Base-by-base conservation (phyloP, 2,888 invertebrate genomes). In the Agonopterix alstromeriana region DNA sequence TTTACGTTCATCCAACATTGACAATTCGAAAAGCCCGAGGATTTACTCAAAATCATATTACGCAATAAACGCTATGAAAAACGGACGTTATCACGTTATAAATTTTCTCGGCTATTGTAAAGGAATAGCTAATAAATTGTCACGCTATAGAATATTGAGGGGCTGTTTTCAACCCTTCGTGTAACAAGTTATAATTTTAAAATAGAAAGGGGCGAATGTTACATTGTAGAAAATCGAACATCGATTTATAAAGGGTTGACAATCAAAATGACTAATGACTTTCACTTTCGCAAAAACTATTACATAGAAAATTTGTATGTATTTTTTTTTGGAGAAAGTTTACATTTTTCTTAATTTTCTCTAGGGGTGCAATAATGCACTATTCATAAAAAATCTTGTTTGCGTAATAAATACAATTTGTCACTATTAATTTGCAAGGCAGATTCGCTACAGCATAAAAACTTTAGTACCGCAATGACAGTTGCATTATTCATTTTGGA, bases 111-210 rank as follows among this genome's bases (percentile, higher is more conserved):
- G 55, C 72, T 63, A 74, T 88, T 86, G 82, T 87, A 63, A 68
- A 71, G 68, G 70, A 76, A 81, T 80, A 67, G 70, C 76, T 78
- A 85, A 87, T 87, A 87, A 86, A 87, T 88, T 80, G 82, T 81
- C 82, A 72, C 70, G 66, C 72, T 71, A 70, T 75, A 60, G 58
- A 38, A 48, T 46, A 42, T 9, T 3, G 42, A 63, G 58, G 61
- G 67, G 38, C 10, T n/a, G 38, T 38, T 27, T 27, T 27, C 27
- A 38, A 38, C 78, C 78, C 56, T 54, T 56, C 52, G 43, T 47
- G 48, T 48, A 42, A 42, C 42, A 41, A 43, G 35, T 36, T 43
- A 42, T 8, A 12, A 46, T 35, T 4, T 35, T 9, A 9, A 42
- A 42, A 42, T 27, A 35, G 42, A 8, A 10, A 10, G 40, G 14